Evolutionary conservation across 2,797 vertebrate species (phyloP), one percentile per base, ranked within the genome.

Genomic region (Cephalopachus bancanus): DNA sequence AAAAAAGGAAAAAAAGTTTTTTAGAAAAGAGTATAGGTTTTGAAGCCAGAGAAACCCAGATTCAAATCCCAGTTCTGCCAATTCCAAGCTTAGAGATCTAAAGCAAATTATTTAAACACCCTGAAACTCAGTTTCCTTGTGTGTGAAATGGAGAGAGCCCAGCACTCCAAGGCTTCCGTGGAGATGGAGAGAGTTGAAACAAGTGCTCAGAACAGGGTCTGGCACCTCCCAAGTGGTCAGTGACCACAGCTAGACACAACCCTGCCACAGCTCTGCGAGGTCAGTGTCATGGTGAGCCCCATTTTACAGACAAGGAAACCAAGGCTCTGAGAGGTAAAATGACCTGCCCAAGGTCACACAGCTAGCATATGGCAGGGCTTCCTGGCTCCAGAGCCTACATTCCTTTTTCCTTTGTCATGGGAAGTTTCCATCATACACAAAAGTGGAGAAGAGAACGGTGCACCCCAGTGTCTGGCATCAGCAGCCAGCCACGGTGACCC

Each of bases 361-460:
- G 37, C 59, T 30, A 62, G 10, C 51, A 59, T 20, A 10, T 4
- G 37, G 59, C 49, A 69, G n/a, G 19, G 26, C n/a, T 51, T 75
- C 51, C 57, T 37, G 10, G 65, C 28, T 81, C 71, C 49, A 84
- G 55, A 79, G 6, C 10, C 33, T 33, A 79, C 53, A 3, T n/a
- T 51, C 49, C 17, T 79, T 71, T 71, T 57, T 5, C 69, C n/a
- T 16, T 87, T 67, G 57, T 60, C 37, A 16, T 3, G 37, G 33
- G 59, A 24, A n/a, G 49, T 37, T 65, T 83, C 65, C 37, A 74
- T 24, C 11, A 16, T 0, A 12, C 67, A 75, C 12, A 15, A 33
- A 55, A 33, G 85, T 0, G 8, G 55, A 33, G 10, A 37, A n/a
- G 15, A 12, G n/a, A 4, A 15, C 0, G 0, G 20, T 16, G 30